A percentile compares a stretch with the other conserved stretches of the same genome.
phyloP scores from a whole-genome alignment of 2,113 vertebrate genomes.

The Archilochus colubris region DNA sequence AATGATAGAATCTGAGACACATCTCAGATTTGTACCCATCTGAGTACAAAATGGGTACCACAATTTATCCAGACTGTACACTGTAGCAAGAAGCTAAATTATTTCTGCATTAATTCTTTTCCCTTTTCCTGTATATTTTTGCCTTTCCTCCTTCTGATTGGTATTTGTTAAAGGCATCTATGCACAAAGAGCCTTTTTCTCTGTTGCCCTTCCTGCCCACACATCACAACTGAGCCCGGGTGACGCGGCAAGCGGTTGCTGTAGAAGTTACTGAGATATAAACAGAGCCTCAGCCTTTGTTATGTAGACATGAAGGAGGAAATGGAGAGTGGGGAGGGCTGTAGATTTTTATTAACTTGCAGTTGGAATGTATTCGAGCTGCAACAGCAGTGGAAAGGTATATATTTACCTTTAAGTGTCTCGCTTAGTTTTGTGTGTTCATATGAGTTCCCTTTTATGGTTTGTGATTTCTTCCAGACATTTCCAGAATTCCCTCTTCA shows the following conservation, averaged over 20 bases:
- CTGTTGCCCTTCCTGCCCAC: constrained; percentile 1
- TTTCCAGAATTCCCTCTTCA: constrained; percentile 8
- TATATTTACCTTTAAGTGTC: constrained; percentile 8
- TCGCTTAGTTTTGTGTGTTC: neutral
- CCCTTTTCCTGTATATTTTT: neutral
- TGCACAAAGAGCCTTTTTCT: neutral
- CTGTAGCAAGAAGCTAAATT: neutral
- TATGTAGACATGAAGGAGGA: constrained; percentile 10
- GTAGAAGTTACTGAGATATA: neutral
- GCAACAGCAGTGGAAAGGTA: neutral
- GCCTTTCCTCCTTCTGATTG: neutral
- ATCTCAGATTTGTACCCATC: neutral
- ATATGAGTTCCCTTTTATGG: neutral
- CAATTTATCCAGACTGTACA: neutral
- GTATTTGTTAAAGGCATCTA: neutral
- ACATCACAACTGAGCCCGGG: neutral
- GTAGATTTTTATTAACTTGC: constrained; percentile 5
- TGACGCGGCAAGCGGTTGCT: neutral
- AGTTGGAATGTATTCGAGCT: neutral
- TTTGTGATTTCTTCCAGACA: neutral
- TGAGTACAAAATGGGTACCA: neutral
- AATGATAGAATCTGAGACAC: neutral
- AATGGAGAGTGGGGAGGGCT: neutral
- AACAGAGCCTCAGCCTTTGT: constrained; percentile 18
- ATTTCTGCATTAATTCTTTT: neutral